Evolutionary conservation across 2,888 invertebrate species (phyloP).

Genomic region (Lycophotia porphyrea): DNA sequence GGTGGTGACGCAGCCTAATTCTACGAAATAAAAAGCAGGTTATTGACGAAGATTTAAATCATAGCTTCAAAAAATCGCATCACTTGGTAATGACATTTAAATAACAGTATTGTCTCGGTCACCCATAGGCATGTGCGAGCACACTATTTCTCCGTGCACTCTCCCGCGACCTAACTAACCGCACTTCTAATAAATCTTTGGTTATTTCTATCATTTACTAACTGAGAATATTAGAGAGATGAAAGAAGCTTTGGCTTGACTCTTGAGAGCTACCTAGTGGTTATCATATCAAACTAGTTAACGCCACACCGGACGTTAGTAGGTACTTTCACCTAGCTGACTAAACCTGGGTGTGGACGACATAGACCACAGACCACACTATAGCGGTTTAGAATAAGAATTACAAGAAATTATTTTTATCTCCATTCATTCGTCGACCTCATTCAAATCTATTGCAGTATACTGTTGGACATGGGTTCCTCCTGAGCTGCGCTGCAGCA

Average conservation of each 20-base stretch:
- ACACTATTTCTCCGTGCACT: not conserved
- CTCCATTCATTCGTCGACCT: not conserved
- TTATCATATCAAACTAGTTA: slow-evolving; percentile 5
- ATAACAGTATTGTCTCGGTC: not conserved
- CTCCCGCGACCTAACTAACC: too few relatives aligned
- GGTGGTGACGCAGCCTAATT: not conserved
- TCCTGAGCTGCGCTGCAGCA: not conserved
- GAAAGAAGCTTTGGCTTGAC: not conserved
- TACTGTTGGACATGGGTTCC: not conserved
- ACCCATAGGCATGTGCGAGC: not conserved
- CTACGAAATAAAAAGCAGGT: not conserved
- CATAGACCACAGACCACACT: not conserved
- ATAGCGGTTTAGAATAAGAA: not conserved
- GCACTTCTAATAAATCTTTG: not conserved
- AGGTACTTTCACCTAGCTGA: slow-evolving; percentile 32
- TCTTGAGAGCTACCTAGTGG: not conserved
- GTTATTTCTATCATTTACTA: not conserved
- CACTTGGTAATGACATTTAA: not conserved
- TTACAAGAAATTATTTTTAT: not conserved
- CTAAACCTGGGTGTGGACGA: not conserved
- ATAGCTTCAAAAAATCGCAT: not conserved
- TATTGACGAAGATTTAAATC: not conserved
- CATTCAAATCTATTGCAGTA: not conserved
- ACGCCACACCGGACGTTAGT: not conserved
- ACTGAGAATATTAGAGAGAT: not conserved